phyloP scores from a whole-genome alignment of 2,113 vertebrate species.

The Sylvicapra grimmia region DNA sequence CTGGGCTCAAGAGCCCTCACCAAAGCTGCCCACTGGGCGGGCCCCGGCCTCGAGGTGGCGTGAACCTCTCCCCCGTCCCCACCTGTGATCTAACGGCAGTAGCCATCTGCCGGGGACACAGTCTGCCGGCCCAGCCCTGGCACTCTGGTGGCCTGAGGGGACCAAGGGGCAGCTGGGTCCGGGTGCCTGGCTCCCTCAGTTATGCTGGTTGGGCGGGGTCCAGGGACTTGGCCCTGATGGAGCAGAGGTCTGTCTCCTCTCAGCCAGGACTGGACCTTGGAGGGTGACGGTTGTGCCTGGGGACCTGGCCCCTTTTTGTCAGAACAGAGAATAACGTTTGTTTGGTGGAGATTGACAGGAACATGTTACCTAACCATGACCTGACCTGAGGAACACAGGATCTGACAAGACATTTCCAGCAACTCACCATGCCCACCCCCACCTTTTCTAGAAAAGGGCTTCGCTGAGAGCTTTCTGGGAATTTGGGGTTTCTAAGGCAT shows the following conservation, averaged over 20 bases:
- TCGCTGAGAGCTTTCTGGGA: fast-evolving
- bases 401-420: neutral
- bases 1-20: neutral
- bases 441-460: neutral
- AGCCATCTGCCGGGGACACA: neutral
- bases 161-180: neutral
- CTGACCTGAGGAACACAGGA: neutral
- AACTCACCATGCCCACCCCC: neutral
- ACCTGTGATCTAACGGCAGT: neutral
- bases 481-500: neutral
- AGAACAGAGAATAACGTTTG: neutral
- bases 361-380: neutral
- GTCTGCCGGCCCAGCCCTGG: neutral
- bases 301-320: neutral
- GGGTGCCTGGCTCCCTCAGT: neutral
- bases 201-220: neutral
- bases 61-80: neutral
- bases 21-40: neutral
- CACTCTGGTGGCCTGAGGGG: neutral
- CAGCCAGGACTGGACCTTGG: neutral
- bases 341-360: neutral
- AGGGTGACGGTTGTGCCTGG: neutral
- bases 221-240: neutral
- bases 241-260: neutral
- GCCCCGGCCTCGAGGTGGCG: neutral